These are phyloP conservation scores for Lepidocolaptes lacrymiger DNA, from an alignment of 2,797 vertebrate species.

Conservation along the genomic window DNA sequence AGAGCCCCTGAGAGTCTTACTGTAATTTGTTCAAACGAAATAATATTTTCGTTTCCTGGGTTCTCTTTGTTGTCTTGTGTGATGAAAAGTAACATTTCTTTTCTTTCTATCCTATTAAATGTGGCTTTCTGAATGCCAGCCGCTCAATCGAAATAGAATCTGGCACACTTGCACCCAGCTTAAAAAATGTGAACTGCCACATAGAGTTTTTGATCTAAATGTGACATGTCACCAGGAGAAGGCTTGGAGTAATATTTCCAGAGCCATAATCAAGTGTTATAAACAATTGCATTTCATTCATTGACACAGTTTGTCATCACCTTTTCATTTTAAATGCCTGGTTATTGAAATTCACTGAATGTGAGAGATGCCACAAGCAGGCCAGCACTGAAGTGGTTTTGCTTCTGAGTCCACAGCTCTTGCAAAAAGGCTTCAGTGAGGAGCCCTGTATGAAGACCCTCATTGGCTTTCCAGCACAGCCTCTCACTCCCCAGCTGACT, in stretches of 20 bases:
- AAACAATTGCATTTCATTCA: constrained; percentile 53
- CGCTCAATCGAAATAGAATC: constrained; percentile 77
- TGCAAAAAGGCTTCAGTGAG: not conserved
- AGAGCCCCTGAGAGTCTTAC: constrained; percentile 79
- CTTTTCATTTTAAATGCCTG: constrained; percentile 35
- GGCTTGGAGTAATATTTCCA: constrained; percentile 54
- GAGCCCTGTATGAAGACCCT: not conserved
- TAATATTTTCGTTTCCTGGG: constrained; percentile 85
- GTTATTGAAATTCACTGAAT: constrained; percentile 55
- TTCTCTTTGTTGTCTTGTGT: constrained; percentile 84
- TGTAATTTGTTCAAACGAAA: constrained; percentile 86
- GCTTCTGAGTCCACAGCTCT: not conserved
- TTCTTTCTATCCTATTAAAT: constrained; percentile 83
- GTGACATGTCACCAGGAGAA: constrained; percentile 70
- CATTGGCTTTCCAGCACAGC: not conserved
- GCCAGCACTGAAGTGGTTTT: not conserved
- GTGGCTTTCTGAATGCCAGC: constrained; percentile 74
- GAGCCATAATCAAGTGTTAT: constrained; percentile 43
- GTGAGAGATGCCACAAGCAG: constrained; percentile 26
- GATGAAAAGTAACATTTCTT: constrained; percentile 87
- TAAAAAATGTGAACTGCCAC: constrained; percentile 72
- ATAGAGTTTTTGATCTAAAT: constrained; percentile 73
- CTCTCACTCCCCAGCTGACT: not conserved
- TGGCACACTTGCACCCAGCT: constrained; percentile 70
- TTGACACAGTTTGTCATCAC: constrained; percentile 57